Evolutionary conservation across 2,797 vertebrate species (phyloP), one percentile per base, ranked within the genome.

Genomic region (Phrynocephalus vlangalii): DNA sequence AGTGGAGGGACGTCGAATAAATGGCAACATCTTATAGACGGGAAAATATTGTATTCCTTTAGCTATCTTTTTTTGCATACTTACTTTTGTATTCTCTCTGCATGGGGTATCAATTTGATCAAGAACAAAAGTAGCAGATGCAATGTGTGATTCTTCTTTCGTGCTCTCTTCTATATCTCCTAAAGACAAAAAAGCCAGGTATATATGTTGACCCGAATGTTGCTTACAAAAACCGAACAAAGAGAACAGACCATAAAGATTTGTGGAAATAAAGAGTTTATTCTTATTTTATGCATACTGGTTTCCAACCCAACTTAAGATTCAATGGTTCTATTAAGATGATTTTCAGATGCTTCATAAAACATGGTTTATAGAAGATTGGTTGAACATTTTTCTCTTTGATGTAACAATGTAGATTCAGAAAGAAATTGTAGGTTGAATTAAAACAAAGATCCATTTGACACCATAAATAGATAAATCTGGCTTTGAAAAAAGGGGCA

Each of bases 111-210:
- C 89, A n/a, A 88, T 48, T 44, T 86, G 82, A 82, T 85, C 90
- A 84, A 81, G 44, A 88, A 90, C 15, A 68, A 95, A 95, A 52
- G 92, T 91, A 87, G 89, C 1, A 20, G 89, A 94, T 33, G 78
- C 92, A 94, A 90, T 91, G 88, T 87, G 86, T 79, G 82, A 52
- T 28, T 79, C 82, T 50, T 93, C 66, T 87, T 90, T 90, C 83
- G 71, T 82, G 71, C 81, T 89, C 33, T 87, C 52, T 89, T 90
- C 90, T 87, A 93, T 72, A 28, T 93, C 89, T 88, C 88, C 95
- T 96, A 66, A 22, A 91, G 76, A 77, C 5, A 44, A 60, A 60
- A 38, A 22, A 8, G 56, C 84, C 44, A 87, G 1, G 33, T 13
- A 30, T 18, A 26, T 52, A 38, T 10, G 71, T 1, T 60, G 82